These are phyloP conservation scores for Hesperophylax magnus DNA, from an alignment of 1,140 invertebrate genomes.

Conservation along the genomic window DNA sequence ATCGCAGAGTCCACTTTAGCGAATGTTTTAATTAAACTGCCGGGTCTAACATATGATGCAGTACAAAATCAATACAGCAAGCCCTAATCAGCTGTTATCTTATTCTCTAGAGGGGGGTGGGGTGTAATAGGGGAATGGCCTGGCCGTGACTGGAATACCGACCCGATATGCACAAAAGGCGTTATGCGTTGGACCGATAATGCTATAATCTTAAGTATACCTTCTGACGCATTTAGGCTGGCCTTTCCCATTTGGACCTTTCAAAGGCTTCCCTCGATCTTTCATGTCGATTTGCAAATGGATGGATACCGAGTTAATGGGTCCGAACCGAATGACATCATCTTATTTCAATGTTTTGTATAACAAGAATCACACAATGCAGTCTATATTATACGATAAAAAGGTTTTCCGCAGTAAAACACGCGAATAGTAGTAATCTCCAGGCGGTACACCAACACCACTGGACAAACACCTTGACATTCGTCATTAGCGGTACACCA, in stretches of 20 bases:
- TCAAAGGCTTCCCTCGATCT: constrained; percentile 30
- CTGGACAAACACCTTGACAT: no score
- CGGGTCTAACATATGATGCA: constrained; percentile 43
- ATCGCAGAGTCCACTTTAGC: background rate
- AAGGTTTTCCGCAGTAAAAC: constrained; percentile 21
- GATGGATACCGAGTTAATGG: constrained; percentile 44
- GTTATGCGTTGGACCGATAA: constrained; percentile 47
- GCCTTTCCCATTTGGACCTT: background rate
- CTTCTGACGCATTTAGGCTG: background rate
- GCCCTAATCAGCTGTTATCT: constrained; percentile 70
- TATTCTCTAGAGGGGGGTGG: constrained; percentile 60
- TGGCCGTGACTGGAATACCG: constrained; percentile 60
- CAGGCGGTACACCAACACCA: no score
- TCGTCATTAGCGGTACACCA: background rate
- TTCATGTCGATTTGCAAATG: constrained; percentile 40
- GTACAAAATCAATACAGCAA: constrained; percentile 70
- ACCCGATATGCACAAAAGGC: constrained; percentile 56
- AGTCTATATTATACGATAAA: background rate
- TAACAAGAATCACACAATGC: constrained; percentile 4
- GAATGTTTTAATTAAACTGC: constrained; percentile 25
- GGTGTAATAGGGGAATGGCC: constrained; percentile 63
- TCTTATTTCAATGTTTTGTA: constrained; percentile 2
- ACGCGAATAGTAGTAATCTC: background rate
- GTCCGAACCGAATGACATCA: constrained; percentile 42
- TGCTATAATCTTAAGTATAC: background rate